These are phyloP conservation scores for Diceros bicornis DNA, from an alignment of 2,797 vertebrate species.

Conservation along the genomic window DNA sequence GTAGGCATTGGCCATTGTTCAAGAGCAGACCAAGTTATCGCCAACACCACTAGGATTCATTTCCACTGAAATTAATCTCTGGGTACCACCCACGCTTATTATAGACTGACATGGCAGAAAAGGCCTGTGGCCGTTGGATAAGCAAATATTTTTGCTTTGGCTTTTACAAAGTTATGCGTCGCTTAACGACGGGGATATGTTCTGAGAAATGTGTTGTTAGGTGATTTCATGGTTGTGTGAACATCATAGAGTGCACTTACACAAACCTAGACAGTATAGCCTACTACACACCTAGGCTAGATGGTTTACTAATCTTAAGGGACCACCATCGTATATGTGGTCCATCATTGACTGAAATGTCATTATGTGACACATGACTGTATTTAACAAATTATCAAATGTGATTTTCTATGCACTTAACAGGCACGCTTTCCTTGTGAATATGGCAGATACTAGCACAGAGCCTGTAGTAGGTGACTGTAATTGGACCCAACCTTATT, in stretches of 20 bases:
- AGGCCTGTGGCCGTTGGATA: background rate
- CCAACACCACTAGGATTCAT: background rate
- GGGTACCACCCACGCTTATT: background rate
- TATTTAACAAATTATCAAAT: background rate
- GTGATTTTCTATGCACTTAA: background rate
- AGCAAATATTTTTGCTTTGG: slow-evolving; percentile 44
- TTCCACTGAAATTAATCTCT: slow-evolving; percentile 54
- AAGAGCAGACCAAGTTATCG: slow-evolving; percentile 51
- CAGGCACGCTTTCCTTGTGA: background rate
- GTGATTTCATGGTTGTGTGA: too few relatives aligned
- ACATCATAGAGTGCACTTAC: too few relatives aligned
- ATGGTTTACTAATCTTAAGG: too few relatives aligned
- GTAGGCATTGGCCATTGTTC: background rate
- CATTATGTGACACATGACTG: too few relatives aligned
- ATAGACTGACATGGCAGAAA: background rate
- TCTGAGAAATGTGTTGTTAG: too few relatives aligned
- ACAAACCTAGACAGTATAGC: too few relatives aligned
- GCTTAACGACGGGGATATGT: too few relatives aligned
- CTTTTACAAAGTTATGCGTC: background rate
- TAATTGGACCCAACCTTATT: background rate
- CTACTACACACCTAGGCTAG: too few relatives aligned
- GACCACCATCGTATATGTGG: too few relatives aligned
- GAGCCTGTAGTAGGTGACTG: background rate
- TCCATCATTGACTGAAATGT: too few relatives aligned
- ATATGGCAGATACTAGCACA: background rate